Evolutionary conservation across 92 coral and sea anemone species (phyloP), one percentile per base, ranked within the genome.

Genomic region (Anthopleura xanthogrammica): DNA sequence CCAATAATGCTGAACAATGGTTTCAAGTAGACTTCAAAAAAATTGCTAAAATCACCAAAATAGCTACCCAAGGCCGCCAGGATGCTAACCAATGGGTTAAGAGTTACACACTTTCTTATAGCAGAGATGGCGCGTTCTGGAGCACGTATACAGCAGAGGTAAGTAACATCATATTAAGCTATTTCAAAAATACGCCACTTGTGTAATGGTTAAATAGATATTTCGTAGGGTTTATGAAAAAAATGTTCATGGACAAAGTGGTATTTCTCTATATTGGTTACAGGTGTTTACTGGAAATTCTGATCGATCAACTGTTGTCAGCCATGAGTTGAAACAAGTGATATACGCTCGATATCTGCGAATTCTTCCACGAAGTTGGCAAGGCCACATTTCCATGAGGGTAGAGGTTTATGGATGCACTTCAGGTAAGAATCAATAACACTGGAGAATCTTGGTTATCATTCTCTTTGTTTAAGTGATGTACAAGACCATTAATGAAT

Each of bases 1-100:
- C 70, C 9, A 83, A 75, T 39, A 80, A 83, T 60, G 52, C 62
- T 22, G 86, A 80, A 7, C 81, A 75, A 23, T 83, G 86, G 86
- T 39, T 83, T 24, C 80, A 83, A 76, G 65, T 64, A 19, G 71
- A 64, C 10, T 22, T 64, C 4, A 29, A 29, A 1, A 64, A 64
- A 64, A 22, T 64, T n/a, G 71, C 71, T 6, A 64, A 64, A 22
- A 22, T 64, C 4, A 64, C 39, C 11, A 20, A 22, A 5, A 64
- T 64, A 16, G 71, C 71, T 19, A 64, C 71, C 5, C 71, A 64
- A 22, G 71, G 71, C 10, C 71, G 71, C 19, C 71, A 64, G 19
- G 71, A 64, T 64, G 19, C 19, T 22, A 64, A 64, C 36, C 71
- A 64, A 29, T 64, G 71, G 71, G 71, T 64, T 8, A 57, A 22